phyloP scores from a whole-genome alignment of 2,113 vertebrate species.

The Microtus ochrogaster region DNA sequence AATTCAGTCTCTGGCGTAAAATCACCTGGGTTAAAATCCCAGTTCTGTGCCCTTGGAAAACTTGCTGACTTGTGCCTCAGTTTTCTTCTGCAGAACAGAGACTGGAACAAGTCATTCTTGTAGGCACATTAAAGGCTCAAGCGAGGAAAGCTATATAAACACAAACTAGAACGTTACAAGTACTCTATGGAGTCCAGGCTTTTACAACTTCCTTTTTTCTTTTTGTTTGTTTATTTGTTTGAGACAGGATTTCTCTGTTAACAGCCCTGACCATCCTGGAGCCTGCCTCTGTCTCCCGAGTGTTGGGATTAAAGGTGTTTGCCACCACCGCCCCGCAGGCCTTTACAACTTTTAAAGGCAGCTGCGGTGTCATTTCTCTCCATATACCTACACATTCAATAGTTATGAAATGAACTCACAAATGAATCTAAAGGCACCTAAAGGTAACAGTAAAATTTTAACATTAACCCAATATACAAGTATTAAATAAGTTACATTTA shows the following conservation, averaged over 20 bases:
- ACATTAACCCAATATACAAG: background rate
- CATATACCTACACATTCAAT: background rate
- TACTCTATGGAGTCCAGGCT: background rate
- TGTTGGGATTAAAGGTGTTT: too few relatives aligned
- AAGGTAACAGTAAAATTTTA: slow-evolving; percentile 10
- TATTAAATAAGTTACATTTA: slow-evolving; percentile 23
- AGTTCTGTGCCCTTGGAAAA: background rate
- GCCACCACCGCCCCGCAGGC: too few relatives aligned
- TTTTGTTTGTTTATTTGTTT: too few relatives aligned
- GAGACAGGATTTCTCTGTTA: too few relatives aligned
- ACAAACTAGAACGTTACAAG: background rate
- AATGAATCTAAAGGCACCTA: background rate
- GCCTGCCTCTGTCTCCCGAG: too few relatives aligned
- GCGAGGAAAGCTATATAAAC: slow-evolving; percentile 31
- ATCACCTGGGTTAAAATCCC: slow-evolving; percentile 53
- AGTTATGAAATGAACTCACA: slow-evolving; percentile 7
- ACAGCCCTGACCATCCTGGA: too few relatives aligned
- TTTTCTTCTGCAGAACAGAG: slow-evolving; percentile 45
- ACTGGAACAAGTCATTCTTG: background rate
- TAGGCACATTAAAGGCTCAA: background rate
- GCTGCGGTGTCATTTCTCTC: background rate
- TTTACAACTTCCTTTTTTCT: background rate
- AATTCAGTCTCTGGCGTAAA: slow-evolving; percentile 58
- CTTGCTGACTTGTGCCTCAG: background rate
- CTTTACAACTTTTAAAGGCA: slow-evolving; percentile 26